phyloP scores from a whole-genome alignment of 2,113 vertebrate species.

The Glaucidium brasilianum region DNA sequence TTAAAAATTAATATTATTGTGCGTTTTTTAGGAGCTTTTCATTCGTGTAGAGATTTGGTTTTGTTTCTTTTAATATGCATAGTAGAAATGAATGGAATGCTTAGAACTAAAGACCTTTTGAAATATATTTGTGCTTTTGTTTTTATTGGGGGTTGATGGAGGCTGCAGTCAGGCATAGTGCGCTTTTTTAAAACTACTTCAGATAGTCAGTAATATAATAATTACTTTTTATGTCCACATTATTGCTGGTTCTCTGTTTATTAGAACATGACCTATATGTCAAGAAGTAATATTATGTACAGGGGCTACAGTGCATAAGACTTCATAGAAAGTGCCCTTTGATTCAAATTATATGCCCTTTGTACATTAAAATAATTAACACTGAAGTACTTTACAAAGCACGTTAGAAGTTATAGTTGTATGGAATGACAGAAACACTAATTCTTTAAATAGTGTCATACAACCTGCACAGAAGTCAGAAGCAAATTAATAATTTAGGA shows the following conservation, averaged over 20 bases:
- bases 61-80: background rate
- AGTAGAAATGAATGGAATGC: background rate
- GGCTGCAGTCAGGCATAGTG: background rate
- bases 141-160: background rate
- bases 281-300: constrained; percentile 14
- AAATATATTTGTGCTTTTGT: background rate
- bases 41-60: background rate
- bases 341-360: constrained; percentile 55
- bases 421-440: background rate
- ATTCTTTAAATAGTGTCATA: constrained; percentile 21
- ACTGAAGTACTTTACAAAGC: background rate
- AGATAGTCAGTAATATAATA: constrained; percentile 12
- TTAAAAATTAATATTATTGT: background rate
- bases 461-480: background rate
- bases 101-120: background rate
- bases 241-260: constrained; percentile 8
- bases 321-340: constrained; percentile 28
- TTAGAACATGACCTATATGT: background rate
- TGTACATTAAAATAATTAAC: constrained; percentile 46
- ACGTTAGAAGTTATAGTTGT: background rate
- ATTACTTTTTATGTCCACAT: constrained; percentile 3
- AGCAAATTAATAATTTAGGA: background rate
- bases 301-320: background rate
- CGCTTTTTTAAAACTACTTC: background rate
- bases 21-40: background rate